Conservation (phyloP, 2,113 vertebrate species). For the Phalacrocorax carbo region DNA sequence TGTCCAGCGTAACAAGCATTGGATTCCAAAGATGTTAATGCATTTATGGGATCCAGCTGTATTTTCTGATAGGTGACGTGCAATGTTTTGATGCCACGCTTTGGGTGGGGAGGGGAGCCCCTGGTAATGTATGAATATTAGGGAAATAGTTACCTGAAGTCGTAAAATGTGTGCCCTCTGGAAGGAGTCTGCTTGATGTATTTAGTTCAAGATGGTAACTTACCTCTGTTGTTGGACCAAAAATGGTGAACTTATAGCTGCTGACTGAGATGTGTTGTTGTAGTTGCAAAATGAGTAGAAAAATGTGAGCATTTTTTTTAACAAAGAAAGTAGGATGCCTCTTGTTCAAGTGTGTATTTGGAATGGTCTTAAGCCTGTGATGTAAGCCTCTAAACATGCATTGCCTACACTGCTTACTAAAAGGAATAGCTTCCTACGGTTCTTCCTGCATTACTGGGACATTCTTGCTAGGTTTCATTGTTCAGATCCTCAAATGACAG, state of each 20-base stretch:
- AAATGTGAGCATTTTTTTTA: not conserved
- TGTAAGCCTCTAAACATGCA: not conserved
- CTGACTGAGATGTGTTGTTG: not conserved
- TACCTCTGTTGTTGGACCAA: not conserved
- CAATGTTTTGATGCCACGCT: not conserved
- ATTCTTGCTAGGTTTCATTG: not conserved
- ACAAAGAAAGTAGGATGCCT: not conserved
- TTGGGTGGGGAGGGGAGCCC: not conserved
- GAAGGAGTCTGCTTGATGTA: not conserved
- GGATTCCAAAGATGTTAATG: not conserved
- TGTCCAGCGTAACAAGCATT: not conserved
- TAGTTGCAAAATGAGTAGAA: not conserved
- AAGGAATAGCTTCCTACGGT: not conserved
- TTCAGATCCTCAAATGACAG: not conserved
- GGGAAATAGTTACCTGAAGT: not conserved
- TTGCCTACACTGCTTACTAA: not conserved
- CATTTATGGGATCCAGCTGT: not conserved
- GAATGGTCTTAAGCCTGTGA: not conserved
- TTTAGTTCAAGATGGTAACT: not conserved
- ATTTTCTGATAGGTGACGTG: not conserved
- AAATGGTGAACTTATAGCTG: not conserved
- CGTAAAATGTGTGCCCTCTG: not conserved
- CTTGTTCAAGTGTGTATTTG: not conserved
- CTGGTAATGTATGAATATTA: not conserved
- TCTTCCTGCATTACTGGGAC: not conserved